These are phyloP conservation scores for Phymorhynchus buccinoides DNA, from an alignment of 1,140 invertebrate species.

Conservation along the genomic window DNA sequence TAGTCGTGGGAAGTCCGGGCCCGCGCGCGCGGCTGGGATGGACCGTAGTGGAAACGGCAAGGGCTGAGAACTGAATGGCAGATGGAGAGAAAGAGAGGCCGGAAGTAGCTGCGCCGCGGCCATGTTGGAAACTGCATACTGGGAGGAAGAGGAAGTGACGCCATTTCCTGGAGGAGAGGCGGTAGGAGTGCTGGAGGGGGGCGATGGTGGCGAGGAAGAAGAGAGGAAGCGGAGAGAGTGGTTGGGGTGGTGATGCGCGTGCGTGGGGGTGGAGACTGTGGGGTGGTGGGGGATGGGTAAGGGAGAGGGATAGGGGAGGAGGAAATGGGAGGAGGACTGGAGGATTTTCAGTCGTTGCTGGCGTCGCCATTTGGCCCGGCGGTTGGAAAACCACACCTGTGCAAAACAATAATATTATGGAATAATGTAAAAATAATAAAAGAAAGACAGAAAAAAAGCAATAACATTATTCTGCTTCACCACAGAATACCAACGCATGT, in stretches of 20 bases:
- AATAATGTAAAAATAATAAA: not conserved
- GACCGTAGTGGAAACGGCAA: too few relatives aligned
- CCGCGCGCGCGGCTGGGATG: too few relatives aligned
- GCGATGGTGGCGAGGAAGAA: too few relatives aligned
- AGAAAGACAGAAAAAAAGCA: not conserved
- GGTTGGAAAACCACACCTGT: constrained; percentile 98
- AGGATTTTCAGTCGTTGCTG: constrained; percentile 62
- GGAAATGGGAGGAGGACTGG: constrained; percentile 50
- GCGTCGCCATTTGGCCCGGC: constrained; percentile 96
- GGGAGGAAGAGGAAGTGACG: constrained; percentile 35
- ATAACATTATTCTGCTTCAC: too few relatives aligned
- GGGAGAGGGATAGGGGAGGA: constrained; percentile 46
- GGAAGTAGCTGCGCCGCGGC: too few relatives aligned
- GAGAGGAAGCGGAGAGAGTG: constrained; percentile 6
- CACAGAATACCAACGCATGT: too few relatives aligned
- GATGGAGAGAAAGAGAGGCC: not conserved
- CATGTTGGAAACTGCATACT: not conserved
- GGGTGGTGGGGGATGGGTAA: constrained; percentile 3
- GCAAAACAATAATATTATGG: constrained; percentile 5
- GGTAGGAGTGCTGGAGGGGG: not conserved
- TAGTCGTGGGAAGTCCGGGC: too few relatives aligned
- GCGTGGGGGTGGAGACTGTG: not conserved
- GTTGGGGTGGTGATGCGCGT: not conserved
- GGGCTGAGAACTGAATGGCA: not conserved
- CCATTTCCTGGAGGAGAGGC: not conserved